Conservation (phyloP, 2,797 vertebrate species). For the Pangasius larnaudii region DNA sequence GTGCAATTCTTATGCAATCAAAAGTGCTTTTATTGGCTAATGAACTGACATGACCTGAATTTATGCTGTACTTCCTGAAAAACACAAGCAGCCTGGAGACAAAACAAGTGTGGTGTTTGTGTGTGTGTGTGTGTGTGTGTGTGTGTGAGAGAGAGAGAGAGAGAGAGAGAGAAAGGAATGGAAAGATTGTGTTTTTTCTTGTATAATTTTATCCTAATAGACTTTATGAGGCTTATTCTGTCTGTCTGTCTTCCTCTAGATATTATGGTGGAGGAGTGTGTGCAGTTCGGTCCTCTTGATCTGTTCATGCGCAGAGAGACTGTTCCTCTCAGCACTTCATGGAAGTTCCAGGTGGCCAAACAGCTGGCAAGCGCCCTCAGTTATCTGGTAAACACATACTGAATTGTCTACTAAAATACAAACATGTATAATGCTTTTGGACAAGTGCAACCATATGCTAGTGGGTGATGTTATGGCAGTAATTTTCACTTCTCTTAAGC, state of each 20-base stretch:
- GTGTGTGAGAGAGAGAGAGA: conserved; percentile 61
- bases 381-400: conserved; percentile 83
- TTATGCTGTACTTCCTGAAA: background rate
- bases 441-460: background rate
- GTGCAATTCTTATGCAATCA: background rate
- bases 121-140: conserved; percentile 74
- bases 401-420: background rate
- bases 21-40: background rate
- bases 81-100: background rate
- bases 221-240: background rate
- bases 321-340: conserved; percentile 83
- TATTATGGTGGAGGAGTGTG: conserved; percentile 97
- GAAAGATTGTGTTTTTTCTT: background rate
- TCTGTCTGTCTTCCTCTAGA: conserved; percentile 70
- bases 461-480: background rate
- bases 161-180: background rate
- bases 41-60: background rate
- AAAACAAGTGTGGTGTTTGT: background rate
- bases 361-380: conserved; percentile 95
- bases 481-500: background rate
- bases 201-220: conserved; percentile 10
- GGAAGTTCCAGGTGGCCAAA: conserved; percentile 98
- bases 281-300: conserved; percentile 91
- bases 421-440: background rate
- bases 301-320: conserved; percentile 90